Conservation (phyloP, 2,797 vertebrate genomes). For the Spondyliosoma cantharus region DNA sequence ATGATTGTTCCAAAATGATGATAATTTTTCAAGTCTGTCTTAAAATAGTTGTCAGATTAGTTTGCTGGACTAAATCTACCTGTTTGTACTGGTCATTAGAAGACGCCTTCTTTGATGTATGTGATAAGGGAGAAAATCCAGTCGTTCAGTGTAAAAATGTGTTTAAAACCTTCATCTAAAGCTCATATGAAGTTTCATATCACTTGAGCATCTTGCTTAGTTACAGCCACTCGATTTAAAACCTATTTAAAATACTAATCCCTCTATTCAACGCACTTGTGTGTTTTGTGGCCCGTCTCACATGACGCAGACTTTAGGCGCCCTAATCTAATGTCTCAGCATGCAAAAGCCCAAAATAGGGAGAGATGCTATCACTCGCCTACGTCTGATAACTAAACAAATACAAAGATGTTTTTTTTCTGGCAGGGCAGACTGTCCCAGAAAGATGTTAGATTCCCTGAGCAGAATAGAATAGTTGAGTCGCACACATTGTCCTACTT, state of each 20-base stretch:
- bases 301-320: slow-evolving; percentile 4
- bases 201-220: neutral
- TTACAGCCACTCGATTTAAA: neutral
- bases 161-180: neutral
- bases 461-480: slow-evolving; percentile 35
- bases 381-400: slow-evolving; percentile 37
- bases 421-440: slow-evolving; percentile 44
- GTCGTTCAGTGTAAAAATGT: neutral
- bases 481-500: slow-evolving; percentile 51
- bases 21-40: neutral
- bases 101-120: no score
- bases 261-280: slow-evolving; percentile 1
- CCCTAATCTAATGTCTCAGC: slow-evolving; percentile 7
- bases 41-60: neutral
- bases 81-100: no score
- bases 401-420: slow-evolving; percentile 37
- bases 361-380: slow-evolving; percentile 26
- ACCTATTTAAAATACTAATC: neutral
- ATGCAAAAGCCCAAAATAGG: slow-evolving; percentile 48
- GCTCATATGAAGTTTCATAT: neutral
- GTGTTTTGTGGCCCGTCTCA: neutral
- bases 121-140: neutral
- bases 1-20: no score
- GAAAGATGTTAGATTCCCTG: slow-evolving; percentile 52
- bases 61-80: no score